Base-by-base conservation (phyloP, 2,797 vertebrate genomes). In the Coracias cyanogaster region DNA sequence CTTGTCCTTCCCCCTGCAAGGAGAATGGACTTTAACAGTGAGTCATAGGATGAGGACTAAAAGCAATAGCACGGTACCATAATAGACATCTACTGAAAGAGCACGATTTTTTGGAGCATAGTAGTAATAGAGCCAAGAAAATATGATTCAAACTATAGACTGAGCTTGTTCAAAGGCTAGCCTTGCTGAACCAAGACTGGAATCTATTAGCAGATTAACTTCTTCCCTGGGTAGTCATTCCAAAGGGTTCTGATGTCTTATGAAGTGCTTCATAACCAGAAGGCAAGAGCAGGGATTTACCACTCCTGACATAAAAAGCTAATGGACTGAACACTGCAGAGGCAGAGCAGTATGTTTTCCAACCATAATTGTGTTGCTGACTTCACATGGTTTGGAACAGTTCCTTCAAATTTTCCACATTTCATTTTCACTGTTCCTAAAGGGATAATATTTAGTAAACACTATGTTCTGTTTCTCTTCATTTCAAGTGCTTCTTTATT, bases 401-500 rank as follows among this genome's bases (percentile, higher is more conserved):
- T 11, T 91, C 43, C 67, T 96, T 86, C 43, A 78, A 83, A 81
- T 76, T 67, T 15, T 74, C 57, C 85, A 37, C n/a, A 45, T 74
- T 86, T 88, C 22, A 72, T 91, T 93, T 89, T 70, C 70, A 49
- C 25, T 78, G 18, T 48, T 94, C 62, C 66, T 88, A 55, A 83
- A 79, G 35, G 66, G 37, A 41, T 72, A 86, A 58, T 79, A 74
- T 31, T 74, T 60, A n/a, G 58, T 39, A 93, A 96, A 61, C 51
- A 22, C 65, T 71, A 57, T 61, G 39, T 65, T 85, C 54, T 52
- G 12, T 70, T 79, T 93, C 58, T 83, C 58, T 84, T 22, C 15
- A 18, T 84, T 91, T 88, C 82, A 82, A 81, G 62, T 29, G 33
- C 35, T 58, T 31, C 25, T 74, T 82, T 86, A 31, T 65, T 80